Conservation (phyloP, 2,113 vertebrate genomes). For the Ailuropoda melanoleuca region DNA sequence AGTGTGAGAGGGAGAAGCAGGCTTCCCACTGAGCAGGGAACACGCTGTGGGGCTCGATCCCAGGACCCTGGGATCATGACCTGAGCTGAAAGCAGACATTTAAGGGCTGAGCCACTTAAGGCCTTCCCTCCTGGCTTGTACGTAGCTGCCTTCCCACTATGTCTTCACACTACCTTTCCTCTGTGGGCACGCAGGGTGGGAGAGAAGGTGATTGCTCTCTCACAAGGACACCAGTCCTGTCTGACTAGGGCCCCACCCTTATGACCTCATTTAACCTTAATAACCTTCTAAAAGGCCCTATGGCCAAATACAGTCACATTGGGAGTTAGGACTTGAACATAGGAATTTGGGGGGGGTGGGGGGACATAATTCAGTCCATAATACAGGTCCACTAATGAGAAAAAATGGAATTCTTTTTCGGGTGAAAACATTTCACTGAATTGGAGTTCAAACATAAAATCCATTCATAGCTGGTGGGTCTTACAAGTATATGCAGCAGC, state of each 20-base stretch:
- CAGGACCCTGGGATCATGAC: too few species aligned
- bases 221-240: not conserved
- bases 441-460: not conserved
- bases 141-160: not conserved
- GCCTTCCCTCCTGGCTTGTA: not conserved
- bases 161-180: not conserved
- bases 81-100: too few species aligned
- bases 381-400: not conserved
- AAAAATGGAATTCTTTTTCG: not conserved
- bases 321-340: not conserved
- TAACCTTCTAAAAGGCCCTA: not conserved
- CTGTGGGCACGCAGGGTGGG: not conserved
- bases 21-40: too few species aligned
- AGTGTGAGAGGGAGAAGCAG: too few species aligned
- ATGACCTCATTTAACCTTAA: not conserved
- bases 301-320: not conserved
- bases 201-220: not conserved
- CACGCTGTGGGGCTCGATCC: too few species aligned
- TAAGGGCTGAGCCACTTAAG: not conserved
- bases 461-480: not conserved
- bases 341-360: not conserved
- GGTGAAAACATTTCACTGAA: not conserved
- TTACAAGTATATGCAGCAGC: not conserved
- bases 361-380: not conserved
- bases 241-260: not conserved